phyloP scores from a whole-genome alignment of 2,888 invertebrate genomes.

The Plagodis pulveraria region DNA sequence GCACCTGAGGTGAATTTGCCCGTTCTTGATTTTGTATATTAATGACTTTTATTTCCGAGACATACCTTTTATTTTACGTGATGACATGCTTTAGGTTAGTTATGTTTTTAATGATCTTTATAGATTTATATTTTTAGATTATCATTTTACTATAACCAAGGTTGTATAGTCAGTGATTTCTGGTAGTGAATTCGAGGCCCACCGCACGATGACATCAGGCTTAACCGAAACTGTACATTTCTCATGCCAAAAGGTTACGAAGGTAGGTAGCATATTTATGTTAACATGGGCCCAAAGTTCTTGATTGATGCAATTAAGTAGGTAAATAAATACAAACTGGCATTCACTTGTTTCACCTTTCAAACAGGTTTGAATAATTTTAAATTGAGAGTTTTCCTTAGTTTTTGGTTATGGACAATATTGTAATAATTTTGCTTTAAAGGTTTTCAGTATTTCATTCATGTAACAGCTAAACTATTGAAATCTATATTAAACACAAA shows the following conservation, averaged over 20 bases:
- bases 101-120: slow-evolving; percentile 48
- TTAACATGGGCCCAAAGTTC: slow-evolving; percentile 26
- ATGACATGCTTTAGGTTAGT: slow-evolving; percentile 42
- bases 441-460: background rate
- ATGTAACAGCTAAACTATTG: background rate
- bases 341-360: slow-evolving; percentile 22
- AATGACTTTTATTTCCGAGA: slow-evolving; percentile 65
- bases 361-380: slow-evolving; percentile 8
- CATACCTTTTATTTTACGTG: slow-evolving; percentile 60
- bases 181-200: background rate
- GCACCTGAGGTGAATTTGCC: slow-evolving; percentile 74
- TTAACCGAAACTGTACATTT: slow-evolving; percentile 24
- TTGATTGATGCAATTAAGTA: slow-evolving; percentile 32
- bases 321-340: slow-evolving; percentile 26
- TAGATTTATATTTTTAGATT: slow-evolving; percentile 27
- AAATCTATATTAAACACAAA: too few relatives aligned
- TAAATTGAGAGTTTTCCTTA: slow-evolving; percentile 16
- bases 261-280: slow-evolving; percentile 23
- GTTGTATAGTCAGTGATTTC: slow-evolving; percentile 19
- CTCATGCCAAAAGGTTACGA: slow-evolving; percentile 32
- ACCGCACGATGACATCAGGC: slow-evolving; percentile 31
- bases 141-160: slow-evolving; percentile 19
- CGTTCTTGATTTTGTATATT: slow-evolving; percentile 71
- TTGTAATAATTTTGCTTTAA: background rate
- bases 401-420: background rate